Evolutionary conservation across 2,888 invertebrate species (phyloP).

Genomic region (Gisinianus flammeolus): DNA sequence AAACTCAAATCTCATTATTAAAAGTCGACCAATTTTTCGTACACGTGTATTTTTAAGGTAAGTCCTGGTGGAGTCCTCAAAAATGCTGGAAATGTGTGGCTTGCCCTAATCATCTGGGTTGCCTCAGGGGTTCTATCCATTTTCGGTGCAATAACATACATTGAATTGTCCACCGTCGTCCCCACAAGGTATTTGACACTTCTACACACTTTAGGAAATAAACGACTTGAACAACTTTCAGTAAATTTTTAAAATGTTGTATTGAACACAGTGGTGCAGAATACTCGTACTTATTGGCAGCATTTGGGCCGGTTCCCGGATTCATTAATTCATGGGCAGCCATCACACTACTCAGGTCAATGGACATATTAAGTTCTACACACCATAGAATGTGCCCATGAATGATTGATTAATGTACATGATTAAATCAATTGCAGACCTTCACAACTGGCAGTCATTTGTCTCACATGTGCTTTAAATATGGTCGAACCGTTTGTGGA

Average conservation of each 20-base stretch:
- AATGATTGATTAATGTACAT: no score
- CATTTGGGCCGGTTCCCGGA: slow-evolving; percentile 76
- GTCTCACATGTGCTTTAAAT: slow-evolving; percentile 77
- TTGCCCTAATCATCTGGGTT: slow-evolving; percentile 79
- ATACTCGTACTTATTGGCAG: slow-evolving; percentile 78
- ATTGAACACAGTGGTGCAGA: slow-evolving; percentile 80
- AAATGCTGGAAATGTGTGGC: slow-evolving; percentile 78
- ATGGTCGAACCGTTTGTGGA: slow-evolving; percentile 62
- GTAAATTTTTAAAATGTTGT: no score
- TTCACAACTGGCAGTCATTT: slow-evolving; percentile 79
- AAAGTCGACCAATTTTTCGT: no score
- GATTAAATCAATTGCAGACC: no score
- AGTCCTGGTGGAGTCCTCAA: slow-evolving; percentile 78
- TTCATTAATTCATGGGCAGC: slow-evolving; percentile 80
- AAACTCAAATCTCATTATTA: no score
- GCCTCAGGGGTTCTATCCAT: slow-evolving; percentile 75
- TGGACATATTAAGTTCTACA: no score
- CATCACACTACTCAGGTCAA: slow-evolving; percentile 71
- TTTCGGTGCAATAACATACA: slow-evolving; percentile 73
- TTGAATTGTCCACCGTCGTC: slow-evolving; percentile 74
- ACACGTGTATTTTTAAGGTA: slow-evolving; percentile 60
- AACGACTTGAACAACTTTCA: no score
- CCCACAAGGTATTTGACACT: no score
- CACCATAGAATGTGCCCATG: no score
- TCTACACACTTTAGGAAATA: no score